Percentiles rank a stretch among this genome's conserved stretches.
phyloP scores from a whole-genome alignment of 1,140 invertebrate species.

The Zeugodacus cucurbitae region DNA sequence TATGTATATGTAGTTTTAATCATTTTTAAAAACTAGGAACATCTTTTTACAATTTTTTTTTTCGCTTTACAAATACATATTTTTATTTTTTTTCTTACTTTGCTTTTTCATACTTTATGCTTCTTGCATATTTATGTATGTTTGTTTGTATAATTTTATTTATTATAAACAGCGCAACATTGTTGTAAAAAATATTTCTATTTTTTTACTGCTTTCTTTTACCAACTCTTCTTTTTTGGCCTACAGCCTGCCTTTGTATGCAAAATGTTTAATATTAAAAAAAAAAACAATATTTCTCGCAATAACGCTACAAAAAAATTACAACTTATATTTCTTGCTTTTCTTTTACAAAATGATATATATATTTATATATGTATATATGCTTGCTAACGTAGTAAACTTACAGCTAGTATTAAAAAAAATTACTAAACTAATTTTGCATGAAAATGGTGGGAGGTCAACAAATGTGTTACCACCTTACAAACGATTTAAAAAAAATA shows the following conservation, averaged over 20 bases:
- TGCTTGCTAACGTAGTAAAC: neutral
- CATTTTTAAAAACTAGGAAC: conserved; percentile 22
- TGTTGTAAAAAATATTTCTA: neutral
- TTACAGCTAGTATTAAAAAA: neutral
- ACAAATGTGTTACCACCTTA: conserved; percentile 6
- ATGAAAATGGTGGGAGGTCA: neutral
- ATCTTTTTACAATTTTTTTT: neutral
- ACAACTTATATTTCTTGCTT: conserved; percentile 2
- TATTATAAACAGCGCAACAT: neutral
- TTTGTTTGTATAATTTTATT: too few relatives aligned
- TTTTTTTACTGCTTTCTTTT: neutral
- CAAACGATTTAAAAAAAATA: neutral
- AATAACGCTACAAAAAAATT: neutral
- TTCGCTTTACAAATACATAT: neutral
- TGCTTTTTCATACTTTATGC: neutral
- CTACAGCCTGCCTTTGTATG: neutral
- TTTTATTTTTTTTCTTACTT: neutral
- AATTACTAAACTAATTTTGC: neutral
- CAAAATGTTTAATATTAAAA: neutral
- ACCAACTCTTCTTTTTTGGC: neutral
- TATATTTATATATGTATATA: neutral
- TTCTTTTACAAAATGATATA: neutral
- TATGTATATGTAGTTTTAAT: neutral
- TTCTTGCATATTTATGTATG: neutral
- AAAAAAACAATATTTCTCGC: neutral